These are phyloP conservation scores for Sesia apiformis DNA, from an alignment of 2,888 invertebrate species.

Conservation along the genomic window DNA sequence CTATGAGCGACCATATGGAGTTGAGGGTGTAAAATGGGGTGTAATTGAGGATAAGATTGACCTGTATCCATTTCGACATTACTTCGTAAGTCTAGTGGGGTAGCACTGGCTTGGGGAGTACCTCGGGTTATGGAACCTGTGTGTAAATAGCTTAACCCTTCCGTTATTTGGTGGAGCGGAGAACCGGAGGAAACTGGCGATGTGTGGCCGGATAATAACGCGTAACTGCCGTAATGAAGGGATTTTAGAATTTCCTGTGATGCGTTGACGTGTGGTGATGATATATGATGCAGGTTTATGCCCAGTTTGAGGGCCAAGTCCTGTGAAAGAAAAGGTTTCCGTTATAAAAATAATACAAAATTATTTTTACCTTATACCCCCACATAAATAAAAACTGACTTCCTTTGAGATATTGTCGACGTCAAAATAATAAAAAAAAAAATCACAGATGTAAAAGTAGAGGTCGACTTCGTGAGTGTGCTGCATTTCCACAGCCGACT, in stretches of 20 bases:
- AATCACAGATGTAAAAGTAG: too few relatives aligned
- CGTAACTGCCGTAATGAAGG: slow-evolving; percentile 42
- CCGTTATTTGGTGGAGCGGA: slow-evolving; percentile 79
- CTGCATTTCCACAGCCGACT: too few relatives aligned
- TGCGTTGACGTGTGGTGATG: slow-evolving; percentile 34
- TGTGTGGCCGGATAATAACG: slow-evolving; percentile 32
- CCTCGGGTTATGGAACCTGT: slow-evolving; percentile 80
- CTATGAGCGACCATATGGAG: slow-evolving; percentile 64
- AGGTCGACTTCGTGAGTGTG: too few relatives aligned
- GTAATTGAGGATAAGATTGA: slow-evolving; percentile 41
- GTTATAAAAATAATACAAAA: not conserved
- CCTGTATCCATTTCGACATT: slow-evolving; percentile 70
- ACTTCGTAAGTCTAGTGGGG: slow-evolving; percentile 71
- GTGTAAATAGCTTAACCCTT: slow-evolving; percentile 82
- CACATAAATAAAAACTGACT: too few relatives aligned
- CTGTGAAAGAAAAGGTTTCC: slow-evolving; percentile 19
- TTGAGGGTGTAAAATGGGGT: slow-evolving; percentile 58
- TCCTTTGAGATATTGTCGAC: too few relatives aligned
- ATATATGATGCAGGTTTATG: slow-evolving; percentile 57
- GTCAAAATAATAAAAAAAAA: too few relatives aligned
- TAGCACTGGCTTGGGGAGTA: slow-evolving; percentile 76
- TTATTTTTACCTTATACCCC: too few relatives aligned
- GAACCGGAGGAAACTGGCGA: slow-evolving; percentile 43
- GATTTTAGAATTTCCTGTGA: slow-evolving; percentile 44
- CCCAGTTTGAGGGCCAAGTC: slow-evolving; percentile 70